Evolutionary conservation across 2,113 vertebrate genomes (phyloP).

Genomic region (Chauna torquata): DNA sequence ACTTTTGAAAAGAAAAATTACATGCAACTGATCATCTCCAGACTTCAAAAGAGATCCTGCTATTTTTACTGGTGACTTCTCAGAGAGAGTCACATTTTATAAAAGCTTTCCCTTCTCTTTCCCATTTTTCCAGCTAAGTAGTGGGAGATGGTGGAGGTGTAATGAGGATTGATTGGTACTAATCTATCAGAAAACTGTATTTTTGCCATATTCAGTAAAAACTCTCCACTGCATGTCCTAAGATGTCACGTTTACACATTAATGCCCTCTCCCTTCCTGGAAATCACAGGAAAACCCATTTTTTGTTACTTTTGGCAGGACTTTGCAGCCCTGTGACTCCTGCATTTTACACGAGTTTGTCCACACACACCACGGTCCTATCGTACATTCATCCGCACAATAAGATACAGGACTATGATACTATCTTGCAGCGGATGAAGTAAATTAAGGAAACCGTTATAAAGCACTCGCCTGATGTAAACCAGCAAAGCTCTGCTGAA

Average conservation of each 20-base stretch:
- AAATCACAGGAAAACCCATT: background rate
- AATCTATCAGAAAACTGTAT: background rate
- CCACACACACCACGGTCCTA: background rate
- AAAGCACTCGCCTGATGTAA: background rate
- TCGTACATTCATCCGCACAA: background rate
- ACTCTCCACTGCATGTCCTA: background rate
- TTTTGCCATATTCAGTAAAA: background rate
- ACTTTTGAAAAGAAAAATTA: background rate
- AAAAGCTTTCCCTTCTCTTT: background rate
- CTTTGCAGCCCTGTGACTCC: background rate
- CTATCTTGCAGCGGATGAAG: background rate
- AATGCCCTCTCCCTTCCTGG: background rate
- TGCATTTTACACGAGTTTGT: background rate
- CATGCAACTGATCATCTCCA: background rate
- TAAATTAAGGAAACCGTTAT: background rate
- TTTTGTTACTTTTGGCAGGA: background rate
- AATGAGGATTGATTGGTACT: background rate
- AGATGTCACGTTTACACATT: background rate
- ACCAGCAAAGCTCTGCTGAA: background rate
- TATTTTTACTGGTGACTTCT: background rate
- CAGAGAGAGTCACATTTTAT: background rate
- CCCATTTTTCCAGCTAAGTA: background rate
- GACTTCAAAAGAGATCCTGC: background rate
- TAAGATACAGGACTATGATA: background rate
- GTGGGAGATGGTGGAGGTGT: background rate